These are phyloP conservation scores for Netelia melanura DNA, from an alignment of 2,888 invertebrate genomes.

Conservation along the genomic window DNA sequence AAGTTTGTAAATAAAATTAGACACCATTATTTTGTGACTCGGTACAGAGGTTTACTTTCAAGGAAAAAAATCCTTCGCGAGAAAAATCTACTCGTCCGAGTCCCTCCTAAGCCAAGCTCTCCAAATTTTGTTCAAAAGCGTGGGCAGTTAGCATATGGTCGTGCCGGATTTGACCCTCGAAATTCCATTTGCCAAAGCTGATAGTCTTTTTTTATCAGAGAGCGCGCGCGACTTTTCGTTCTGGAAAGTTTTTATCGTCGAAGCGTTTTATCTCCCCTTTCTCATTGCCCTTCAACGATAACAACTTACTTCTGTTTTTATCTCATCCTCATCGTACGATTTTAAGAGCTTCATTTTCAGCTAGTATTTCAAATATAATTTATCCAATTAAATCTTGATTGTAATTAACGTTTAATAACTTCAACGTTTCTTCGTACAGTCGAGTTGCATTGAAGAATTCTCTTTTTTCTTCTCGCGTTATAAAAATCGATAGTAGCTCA, in stretches of 20 bases:
- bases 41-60: too few species aligned
- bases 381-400: background rate
- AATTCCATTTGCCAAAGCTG: slow-evolving; percentile 11
- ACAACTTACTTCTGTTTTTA: background rate
- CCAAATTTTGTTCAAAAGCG: background rate
- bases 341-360: background rate
- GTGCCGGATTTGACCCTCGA: slow-evolving; percentile 24
- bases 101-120: background rate
- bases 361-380: background rate
- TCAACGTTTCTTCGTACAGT: background rate
- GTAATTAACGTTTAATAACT: background rate
- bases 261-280: background rate
- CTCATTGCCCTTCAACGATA: background rate
- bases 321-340: slow-evolving; percentile 2
- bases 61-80: background rate
- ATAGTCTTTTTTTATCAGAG: slow-evolving; percentile 13
- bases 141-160: background rate
- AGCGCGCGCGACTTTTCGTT: background rate
- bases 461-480: background rate
- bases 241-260: slow-evolving; percentile 2
- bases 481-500: background rate
- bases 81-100: background rate
- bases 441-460: background rate
- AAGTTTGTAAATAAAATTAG: too few species aligned
- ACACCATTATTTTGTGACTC: too few species aligned